These are phyloP conservation scores for Prionchulus punctatus DNA, from an alignment of 2,888 invertebrate genomes.

Conservation along the genomic window DNA sequence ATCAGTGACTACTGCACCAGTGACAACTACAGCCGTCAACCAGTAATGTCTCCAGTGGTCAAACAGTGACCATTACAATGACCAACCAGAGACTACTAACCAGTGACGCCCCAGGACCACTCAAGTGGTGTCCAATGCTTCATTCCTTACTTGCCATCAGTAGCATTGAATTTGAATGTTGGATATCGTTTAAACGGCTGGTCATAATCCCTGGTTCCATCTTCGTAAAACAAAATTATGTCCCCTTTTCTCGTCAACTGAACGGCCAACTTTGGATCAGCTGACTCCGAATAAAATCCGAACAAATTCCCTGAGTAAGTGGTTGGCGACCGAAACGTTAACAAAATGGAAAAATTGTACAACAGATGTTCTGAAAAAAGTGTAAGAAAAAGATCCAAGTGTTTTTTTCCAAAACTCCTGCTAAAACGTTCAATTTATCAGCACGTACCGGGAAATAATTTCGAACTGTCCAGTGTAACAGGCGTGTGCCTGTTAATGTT, in stretches of 20 bases:
- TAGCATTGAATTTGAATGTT: constrained; percentile 5
- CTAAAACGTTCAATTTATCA: not conserved
- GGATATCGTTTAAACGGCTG: constrained; percentile 9
- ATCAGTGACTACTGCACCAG: no score
- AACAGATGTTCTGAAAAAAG: not conserved
- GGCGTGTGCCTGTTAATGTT: not conserved
- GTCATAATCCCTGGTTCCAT: constrained; percentile 5
- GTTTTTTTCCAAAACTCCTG: not conserved
- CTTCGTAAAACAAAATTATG: constrained; percentile 7
- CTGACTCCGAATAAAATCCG: constrained; percentile 3
- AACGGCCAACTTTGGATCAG: constrained; percentile 1
- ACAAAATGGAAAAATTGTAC: constrained; percentile 1
- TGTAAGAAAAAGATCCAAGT: not conserved
- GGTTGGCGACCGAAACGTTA: not conserved
- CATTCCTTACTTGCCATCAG: constrained; percentile 18
- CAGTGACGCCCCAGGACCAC: no score
- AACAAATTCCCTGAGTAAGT: constrained; percentile 1
- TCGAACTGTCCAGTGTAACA: not conserved
- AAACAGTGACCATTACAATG: no score
- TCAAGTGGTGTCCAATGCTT: no score
- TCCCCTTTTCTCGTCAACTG: not conserved
- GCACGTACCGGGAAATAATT: not conserved
- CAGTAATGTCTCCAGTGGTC: no score
- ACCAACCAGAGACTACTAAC: no score
- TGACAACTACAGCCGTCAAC: no score